phyloP scores from a whole-genome alignment of 64 coral and sea anemone genomes.

The Porites lutea region DNA sequence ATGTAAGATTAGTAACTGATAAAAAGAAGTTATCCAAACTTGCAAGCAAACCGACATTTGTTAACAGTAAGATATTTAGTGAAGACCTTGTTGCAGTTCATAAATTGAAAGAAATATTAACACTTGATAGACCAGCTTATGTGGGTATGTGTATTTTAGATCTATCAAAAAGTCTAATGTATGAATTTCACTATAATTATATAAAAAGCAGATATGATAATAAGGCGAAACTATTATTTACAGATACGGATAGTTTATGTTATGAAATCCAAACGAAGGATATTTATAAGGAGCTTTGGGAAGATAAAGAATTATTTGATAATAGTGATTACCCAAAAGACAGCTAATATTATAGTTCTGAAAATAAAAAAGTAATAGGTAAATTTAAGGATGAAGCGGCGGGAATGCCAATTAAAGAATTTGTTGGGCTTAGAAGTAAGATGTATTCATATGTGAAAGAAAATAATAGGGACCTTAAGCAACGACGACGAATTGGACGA shows the following conservation, averaged over 20 bases:
- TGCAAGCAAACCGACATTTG: not conserved
- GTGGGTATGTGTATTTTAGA: conserved; percentile 25
- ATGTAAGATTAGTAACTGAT: conserved; percentile 25
- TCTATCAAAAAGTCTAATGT: too few species aligned
- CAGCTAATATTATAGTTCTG: not conserved
- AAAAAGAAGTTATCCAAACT: conserved; percentile 1
- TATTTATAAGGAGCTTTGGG: not conserved
- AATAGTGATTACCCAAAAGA: conserved; percentile 4
- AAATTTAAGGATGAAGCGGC: conserved; percentile 50
- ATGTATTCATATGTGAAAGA: conserved; percentile 40
- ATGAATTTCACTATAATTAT: conserved; percentile 32
- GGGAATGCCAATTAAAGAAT: conserved; percentile 9
- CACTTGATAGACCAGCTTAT: not conserved
- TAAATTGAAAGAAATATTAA: conserved; percentile 11
- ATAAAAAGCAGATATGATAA: too few species aligned
- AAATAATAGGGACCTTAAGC: not conserved
- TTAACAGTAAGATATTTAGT: conserved; percentile 5
- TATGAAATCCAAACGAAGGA: conserved; percentile 12
- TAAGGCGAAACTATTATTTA: conserved; percentile 24
- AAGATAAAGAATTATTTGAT: not conserved
- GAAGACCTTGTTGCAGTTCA: conserved; percentile 8
- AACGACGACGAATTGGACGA: too few species aligned
- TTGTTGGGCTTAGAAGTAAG: conserved; percentile 29
- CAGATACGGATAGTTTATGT: not conserved
- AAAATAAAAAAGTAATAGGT: conserved; percentile 40